Percentiles rank a stretch among this genome's conserved stretches.
These are phyloP conservation scores for Chamaetylas fuelleborni DNA, from an alignment of 2,113 vertebrate genomes.

Conservation along the genomic window DNA sequence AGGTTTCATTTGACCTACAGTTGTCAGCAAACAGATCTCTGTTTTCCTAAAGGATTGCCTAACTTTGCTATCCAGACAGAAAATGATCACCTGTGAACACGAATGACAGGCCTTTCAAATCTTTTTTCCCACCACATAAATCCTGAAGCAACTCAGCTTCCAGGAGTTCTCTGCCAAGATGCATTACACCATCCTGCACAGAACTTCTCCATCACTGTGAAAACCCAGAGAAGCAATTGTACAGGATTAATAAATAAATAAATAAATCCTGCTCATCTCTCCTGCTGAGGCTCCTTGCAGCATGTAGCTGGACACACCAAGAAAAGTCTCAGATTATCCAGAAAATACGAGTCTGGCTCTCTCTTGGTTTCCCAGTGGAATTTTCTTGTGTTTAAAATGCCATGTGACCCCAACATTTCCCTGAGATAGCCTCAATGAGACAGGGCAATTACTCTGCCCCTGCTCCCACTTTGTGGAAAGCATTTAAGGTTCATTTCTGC, in stretches of 20 bases:
- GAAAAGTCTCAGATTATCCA: not conserved
- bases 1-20: not conserved
- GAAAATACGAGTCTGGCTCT: not conserved
- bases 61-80: not conserved
- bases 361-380: not conserved
- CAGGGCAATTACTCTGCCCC: not conserved
- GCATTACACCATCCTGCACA: not conserved
- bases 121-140: not conserved
- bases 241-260: not conserved
- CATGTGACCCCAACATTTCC: rapidly evolving
- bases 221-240: not conserved
- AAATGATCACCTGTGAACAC: not conserved
- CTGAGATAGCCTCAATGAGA: not conserved
- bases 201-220: not conserved
- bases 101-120: not conserved
- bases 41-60: not conserved
- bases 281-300: not conserved
- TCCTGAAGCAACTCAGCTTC: not conserved
- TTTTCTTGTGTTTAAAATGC: not conserved
- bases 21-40: not conserved
- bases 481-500: not conserved
- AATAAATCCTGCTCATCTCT: not conserved
- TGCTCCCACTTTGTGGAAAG: not conserved
- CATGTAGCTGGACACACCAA: not conserved
- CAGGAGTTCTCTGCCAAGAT: not conserved